phyloP scores from a whole-genome alignment of 2,888 invertebrate species.

The Hydriomena furcata region DNA sequence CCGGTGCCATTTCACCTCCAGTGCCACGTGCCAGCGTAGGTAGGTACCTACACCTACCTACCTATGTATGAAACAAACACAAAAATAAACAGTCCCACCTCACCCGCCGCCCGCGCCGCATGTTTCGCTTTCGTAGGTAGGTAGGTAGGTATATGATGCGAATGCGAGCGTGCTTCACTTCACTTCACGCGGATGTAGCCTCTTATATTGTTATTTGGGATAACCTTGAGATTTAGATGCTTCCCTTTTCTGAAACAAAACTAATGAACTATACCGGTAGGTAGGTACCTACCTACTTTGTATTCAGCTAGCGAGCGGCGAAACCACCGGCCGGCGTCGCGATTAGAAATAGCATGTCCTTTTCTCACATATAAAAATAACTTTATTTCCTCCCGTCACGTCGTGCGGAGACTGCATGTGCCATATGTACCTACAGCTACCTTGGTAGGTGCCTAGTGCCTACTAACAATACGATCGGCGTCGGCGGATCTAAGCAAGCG shows the following conservation, averaged over 20 bases:
- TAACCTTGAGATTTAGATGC: constrained; percentile 4
- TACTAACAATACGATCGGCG: too few relatives aligned
- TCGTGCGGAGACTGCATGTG: not conserved
- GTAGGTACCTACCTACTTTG: not conserved
- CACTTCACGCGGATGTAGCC: not conserved
- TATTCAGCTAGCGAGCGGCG: not conserved
- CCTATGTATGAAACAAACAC: constrained; percentile 38
- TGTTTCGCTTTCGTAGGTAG: not conserved
- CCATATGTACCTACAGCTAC: not conserved
- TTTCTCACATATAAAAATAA: constrained; percentile 1
- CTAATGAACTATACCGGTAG: too few relatives aligned
- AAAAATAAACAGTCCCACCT: constrained; percentile 32
- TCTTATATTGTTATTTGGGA: not conserved
- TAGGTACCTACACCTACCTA: too few relatives aligned
- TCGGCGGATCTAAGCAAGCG: too few relatives aligned
- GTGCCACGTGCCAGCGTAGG: constrained; percentile 43
- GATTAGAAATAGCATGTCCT: constrained; percentile 7
- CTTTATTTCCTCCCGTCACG: not conserved
- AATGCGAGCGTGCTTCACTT: too few relatives aligned
- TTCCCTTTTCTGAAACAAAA: constrained; percentile 5
- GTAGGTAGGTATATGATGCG: too few relatives aligned
- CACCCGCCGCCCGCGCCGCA: not conserved
- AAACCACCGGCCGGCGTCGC: too few relatives aligned
- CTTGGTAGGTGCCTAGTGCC: too few relatives aligned
- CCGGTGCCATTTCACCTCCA: constrained; percentile 20